Base-by-base conservation (phyloP, 23 tunicate genomes). In the Botrylloides violaceus region DNA sequence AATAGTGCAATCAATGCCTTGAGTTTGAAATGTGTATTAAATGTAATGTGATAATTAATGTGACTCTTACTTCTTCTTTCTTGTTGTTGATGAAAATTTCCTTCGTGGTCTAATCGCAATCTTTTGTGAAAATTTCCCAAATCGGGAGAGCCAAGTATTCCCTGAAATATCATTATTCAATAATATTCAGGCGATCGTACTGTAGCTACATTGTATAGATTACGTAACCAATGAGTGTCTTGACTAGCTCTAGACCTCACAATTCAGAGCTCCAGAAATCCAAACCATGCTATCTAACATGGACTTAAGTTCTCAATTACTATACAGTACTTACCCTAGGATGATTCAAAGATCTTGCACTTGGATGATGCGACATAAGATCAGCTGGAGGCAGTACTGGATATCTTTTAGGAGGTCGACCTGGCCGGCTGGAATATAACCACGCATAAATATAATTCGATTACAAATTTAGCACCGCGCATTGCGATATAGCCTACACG, bases 331-430 rank as follows among this genome's bases (percentile, higher is more conserved):
- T 68, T 26, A 68, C 74, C 23, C 58, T 19, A 37, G 74, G 19
- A 36, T 75, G 81, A 71, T 73, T 85, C 60, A 58, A 68, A 23
- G 71, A 24, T 66, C 94, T 63, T 58, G 81, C 56, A 59, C 58
- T 77, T 6, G 82, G 79, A 58, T 90, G 97, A 36, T 83, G 97
- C 5, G 81, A 65, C 85, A 79, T 83, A 38, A 90, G 76, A 32
- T 90, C 97, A 7, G 90, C 43, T 2, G 97, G 97, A 25, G 97
- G 90, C 24, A 90, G 66, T 58, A 83, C 75, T 6, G 97, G 97
- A 75, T 90, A 90, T 2, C 97, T 81, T 66, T 90, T 90, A 24
- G 97, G 97, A 61, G 97, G 97, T 26, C 97, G 85, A 4, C 97
- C 97, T 58, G 97, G 97, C 7, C 97, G 97, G 49, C 97, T 90